A percentile compares a stretch with the other conserved stretches of the same genome.
These are phyloP conservation scores for Aphidius ervi DNA, from an alignment of 1,140 invertebrate genomes.

Conservation along the genomic window DNA sequence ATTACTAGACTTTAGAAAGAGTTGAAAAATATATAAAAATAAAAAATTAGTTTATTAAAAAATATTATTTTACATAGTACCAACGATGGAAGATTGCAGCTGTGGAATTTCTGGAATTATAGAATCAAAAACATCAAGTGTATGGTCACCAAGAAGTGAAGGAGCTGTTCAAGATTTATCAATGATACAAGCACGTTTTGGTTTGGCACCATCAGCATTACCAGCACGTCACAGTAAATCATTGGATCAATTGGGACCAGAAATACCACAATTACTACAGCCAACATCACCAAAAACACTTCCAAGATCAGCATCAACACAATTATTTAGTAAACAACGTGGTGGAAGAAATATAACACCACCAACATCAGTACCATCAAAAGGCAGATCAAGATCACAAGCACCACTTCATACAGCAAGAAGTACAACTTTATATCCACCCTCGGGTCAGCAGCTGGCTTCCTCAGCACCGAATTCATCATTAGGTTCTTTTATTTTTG, in stretches of 20 bases:
- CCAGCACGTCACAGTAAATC: slow-evolving; percentile 76
- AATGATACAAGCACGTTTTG: slow-evolving; percentile 35
- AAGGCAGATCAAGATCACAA: slow-evolving; percentile 41
- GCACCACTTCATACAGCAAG: slow-evolving; percentile 33
- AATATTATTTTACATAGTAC: slow-evolving; percentile 27
- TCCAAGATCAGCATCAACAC: slow-evolving; percentile 48
- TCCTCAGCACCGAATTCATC: slow-evolving; percentile 46
- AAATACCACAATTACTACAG: slow-evolving; percentile 35
- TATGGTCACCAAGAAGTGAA: slow-evolving; percentile 49
- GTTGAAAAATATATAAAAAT: slow-evolving; percentile 1
- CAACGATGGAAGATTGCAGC: slow-evolving; percentile 54
- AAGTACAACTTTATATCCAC: slow-evolving; percentile 39
- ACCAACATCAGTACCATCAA: slow-evolving; percentile 45
- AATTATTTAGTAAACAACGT: slow-evolving; percentile 41
- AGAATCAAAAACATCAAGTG: slow-evolving; percentile 45
- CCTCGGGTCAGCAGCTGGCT: slow-evolving; percentile 37
- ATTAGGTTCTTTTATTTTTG: slow-evolving; percentile 27
- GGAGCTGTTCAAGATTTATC: slow-evolving; percentile 42
- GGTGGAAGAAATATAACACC: slow-evolving; percentile 33
- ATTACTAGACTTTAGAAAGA: slow-evolving; percentile 2
- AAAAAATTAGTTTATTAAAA: slow-evolving; percentile 25
- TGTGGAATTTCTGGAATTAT: slow-evolving; percentile 55
- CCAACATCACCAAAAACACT: slow-evolving; percentile 41
- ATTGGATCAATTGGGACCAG: slow-evolving; percentile 64
- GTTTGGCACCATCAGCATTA: slow-evolving; percentile 48